Evolutionary conservation across 2,888 invertebrate species (phyloP).

Genomic region (Clitarchus hookeri): DNA sequence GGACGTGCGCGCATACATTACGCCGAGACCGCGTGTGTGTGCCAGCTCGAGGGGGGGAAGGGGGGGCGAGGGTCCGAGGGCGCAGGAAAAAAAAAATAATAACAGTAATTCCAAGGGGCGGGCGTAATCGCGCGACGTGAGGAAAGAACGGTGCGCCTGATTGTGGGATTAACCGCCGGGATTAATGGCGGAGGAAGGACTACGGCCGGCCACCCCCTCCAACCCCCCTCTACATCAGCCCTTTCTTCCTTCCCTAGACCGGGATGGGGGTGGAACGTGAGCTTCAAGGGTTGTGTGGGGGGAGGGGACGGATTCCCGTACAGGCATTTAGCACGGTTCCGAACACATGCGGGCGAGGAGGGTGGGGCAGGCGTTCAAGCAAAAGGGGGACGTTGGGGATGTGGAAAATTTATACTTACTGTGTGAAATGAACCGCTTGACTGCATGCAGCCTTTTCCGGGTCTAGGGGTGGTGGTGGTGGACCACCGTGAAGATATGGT

Average conservation of each 20-base stretch:
- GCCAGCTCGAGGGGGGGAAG: background rate
- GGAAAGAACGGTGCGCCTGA: slow-evolving; percentile 32
- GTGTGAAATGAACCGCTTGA: slow-evolving; percentile 5
- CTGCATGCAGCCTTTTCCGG: background rate
- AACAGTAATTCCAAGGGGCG: slow-evolving; percentile 25
- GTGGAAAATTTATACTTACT: background rate
- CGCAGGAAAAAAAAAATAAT: background rate
- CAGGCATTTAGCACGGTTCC: slow-evolving; percentile 9
- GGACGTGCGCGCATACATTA: slow-evolving; percentile 26
- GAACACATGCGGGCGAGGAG: background rate
- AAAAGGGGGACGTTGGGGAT: background rate
- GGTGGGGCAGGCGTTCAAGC: background rate
- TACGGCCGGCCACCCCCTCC: background rate
- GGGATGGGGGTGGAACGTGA: background rate
- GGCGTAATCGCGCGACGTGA: slow-evolving; percentile 33
- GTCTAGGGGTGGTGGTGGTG: no score
- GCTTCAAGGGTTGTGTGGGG: background rate
- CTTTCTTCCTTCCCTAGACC: background rate
- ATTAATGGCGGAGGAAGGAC: slow-evolving; percentile 25
- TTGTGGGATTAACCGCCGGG: slow-evolving; percentile 34
- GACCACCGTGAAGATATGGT: background rate
- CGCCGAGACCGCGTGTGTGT: background rate
- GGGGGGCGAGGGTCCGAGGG: background rate
- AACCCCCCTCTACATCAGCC: background rate
- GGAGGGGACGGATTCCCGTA: background rate